Percentiles rank a stretch among this genome's conserved stretches.
Evolutionary conservation across 2,797 vertebrate species (phyloP).

Genomic region (Pseudochaenichthys georgianus): DNA sequence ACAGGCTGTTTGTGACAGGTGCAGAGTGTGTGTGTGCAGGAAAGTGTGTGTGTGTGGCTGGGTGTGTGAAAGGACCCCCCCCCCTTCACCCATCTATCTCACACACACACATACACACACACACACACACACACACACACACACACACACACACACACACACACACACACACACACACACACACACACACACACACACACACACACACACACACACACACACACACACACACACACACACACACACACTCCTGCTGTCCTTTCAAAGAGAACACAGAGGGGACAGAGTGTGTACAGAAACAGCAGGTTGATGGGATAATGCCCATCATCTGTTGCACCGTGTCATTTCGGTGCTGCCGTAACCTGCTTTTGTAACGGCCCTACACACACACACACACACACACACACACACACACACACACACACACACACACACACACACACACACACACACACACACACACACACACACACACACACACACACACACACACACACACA

Average conservation of each 20-base stretch:
- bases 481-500: too few relatives aligned
- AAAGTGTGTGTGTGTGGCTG: constrained; percentile 33
- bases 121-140: constrained; percentile 28
- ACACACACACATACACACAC: too few relatives aligned
- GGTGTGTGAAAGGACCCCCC: constrained; percentile 62
- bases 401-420: too few relatives aligned
- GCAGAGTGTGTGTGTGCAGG: constrained; percentile 67
- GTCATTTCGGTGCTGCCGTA: constrained; percentile 81
- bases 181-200: too few relatives aligned
- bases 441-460: constrained; percentile 15
- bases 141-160: constrained; percentile 60
- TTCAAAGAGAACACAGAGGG: constrained; percentile 81
- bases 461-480: constrained; percentile 40
- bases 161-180: too few relatives aligned
- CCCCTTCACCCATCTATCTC: constrained; percentile 37
- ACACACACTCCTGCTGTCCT: constrained; percentile 72
- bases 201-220: too few relatives aligned
- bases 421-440: background rate
- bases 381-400: constrained; percentile 50
- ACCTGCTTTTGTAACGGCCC: constrained; percentile 79
- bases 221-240: too few relatives aligned
- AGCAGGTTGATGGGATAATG: constrained; percentile 87
- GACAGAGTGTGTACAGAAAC: constrained; percentile 80
- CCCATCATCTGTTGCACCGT: constrained; percentile 86
- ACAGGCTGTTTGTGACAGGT: constrained; percentile 81